Percentiles rank a stretch among this genome's conserved stretches.
phyloP scores from a whole-genome alignment of 2,113 vertebrate genomes.

The Thunnus thynnus region DNA sequence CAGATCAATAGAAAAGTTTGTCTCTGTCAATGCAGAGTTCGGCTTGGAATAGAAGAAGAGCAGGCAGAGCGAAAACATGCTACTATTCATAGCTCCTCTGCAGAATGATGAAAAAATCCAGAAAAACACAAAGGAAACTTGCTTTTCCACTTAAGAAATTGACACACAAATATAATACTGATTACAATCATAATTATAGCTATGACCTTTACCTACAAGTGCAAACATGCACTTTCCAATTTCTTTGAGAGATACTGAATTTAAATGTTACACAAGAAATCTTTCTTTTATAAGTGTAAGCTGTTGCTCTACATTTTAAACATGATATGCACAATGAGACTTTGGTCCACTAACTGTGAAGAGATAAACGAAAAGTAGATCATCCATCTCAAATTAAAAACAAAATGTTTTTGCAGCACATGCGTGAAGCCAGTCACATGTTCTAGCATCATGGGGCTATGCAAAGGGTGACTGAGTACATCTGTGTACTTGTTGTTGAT shows the following conservation, averaged over 20 bases:
- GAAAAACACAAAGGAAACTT: constrained; percentile 18
- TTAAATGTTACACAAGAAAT: neutral
- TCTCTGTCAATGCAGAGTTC: constrained; percentile 64
- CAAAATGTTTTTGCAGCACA: constrained; percentile 2
- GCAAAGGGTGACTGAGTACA: constrained; percentile 20
- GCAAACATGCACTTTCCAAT: neutral
- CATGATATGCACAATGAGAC: neutral
- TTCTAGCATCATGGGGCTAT: constrained; percentile 1
- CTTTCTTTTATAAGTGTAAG: neutral
- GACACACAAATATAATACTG: neutral
- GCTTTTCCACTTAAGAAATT: neutral
- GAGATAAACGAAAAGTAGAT: constrained; percentile 29
- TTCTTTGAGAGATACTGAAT: neutral
- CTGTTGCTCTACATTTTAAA: constrained; percentile 5
- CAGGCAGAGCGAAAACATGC: constrained; percentile 37
- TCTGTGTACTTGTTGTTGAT: constrained; percentile 53
- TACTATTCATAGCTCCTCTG: constrained; percentile 44
- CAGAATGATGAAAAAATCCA: constrained; percentile 26
- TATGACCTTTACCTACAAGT: neutral
- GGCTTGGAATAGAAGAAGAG: constrained; percentile 51
- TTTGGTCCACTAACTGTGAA: neutral
- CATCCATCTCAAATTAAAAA: neutral
- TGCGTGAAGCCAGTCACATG: constrained; percentile 5
- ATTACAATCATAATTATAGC: neutral
- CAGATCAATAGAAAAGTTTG: constrained; percentile 74